A percentile compares a stretch with the other conserved stretches of the same genome.
phyloP scores from a whole-genome alignment of 2,888 invertebrate genomes.

The Epistrophe eligans region DNA sequence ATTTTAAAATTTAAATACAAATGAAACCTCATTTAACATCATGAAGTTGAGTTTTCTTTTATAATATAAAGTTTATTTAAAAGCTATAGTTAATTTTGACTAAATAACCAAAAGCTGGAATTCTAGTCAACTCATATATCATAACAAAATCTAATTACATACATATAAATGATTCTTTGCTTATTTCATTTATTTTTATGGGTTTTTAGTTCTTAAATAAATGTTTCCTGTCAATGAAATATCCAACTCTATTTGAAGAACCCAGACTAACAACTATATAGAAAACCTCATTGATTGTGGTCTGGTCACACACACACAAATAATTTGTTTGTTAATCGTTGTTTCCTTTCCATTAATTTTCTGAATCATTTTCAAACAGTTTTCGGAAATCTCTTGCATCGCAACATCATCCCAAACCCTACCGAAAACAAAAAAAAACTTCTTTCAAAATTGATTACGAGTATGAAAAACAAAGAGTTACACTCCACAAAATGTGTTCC shows the following conservation, averaged over 20 bases:
- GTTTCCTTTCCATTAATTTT: slow-evolving; percentile 2
- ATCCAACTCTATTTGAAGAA: background rate
- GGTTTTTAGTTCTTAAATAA: no score
- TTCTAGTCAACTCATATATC: no score
- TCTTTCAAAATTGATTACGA: background rate
- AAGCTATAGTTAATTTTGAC: no score
- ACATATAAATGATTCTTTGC: no score
- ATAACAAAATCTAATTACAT: no score
- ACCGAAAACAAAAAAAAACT: background rate
- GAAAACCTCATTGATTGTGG: slow-evolving; percentile 12
- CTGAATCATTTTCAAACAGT: slow-evolving; percentile 8
- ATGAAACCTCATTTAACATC: no score
- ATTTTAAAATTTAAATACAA: no score
- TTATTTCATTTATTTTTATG: background rate
- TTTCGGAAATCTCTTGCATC: background rate
- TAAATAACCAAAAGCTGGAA: no score
- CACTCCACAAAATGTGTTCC: slow-evolving; percentile 33
- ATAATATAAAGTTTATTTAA: no score
- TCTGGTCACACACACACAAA: no score
- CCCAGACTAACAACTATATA: background rate
- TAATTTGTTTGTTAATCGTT: slow-evolving; percentile 25
- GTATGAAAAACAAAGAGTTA: background rate
- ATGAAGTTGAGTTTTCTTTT: no score
- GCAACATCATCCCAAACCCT: background rate
- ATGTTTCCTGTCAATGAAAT: background rate